A percentile compares a stretch with the other conserved stretches of the same genome.
These are phyloP conservation scores for Staurois parvus DNA, from an alignment of 2,797 vertebrate species.

Conservation along the genomic window DNA sequence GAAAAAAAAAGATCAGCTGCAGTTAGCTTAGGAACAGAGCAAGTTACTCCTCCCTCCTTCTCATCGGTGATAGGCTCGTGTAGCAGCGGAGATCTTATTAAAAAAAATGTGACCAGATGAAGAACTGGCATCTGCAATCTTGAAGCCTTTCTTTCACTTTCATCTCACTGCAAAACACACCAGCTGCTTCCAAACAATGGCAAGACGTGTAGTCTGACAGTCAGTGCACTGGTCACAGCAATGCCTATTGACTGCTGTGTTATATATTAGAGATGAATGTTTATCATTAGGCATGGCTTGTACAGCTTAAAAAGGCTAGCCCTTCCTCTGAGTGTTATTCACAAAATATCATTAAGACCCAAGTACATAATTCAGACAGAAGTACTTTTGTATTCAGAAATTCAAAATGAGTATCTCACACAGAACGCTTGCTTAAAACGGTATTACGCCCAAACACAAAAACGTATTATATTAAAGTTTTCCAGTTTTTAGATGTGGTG, in stretches of 20 bases:
- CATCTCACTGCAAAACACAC: slow-evolving; percentile 48
- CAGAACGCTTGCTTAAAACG: not conserved
- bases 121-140: slow-evolving; percentile 52
- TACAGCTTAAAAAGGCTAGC: not conserved
- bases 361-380: not conserved
- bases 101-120: slow-evolving; percentile 51
- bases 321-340: not conserved
- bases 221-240: slow-evolving; percentile 28
- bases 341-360: not conserved
- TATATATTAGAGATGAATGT: not conserved
- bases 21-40: slow-evolving; percentile 17
- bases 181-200: slow-evolving; percentile 54
- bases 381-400: not conserved
- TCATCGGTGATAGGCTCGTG: slow-evolving; percentile 18
- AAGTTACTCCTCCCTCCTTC: not conserved
- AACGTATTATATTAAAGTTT: too few relatives aligned
- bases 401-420: not conserved
- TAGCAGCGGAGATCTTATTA: slow-evolving; percentile 53
- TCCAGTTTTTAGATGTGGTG: too few relatives aligned
- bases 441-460: too few relatives aligned
- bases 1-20: not conserved
- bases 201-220: slow-evolving; percentile 10
- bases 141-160: slow-evolving; percentile 55
- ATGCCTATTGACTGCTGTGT: not conserved
- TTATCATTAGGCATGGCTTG: not conserved